Evolutionary conservation across 2,113 vertebrate species (phyloP), one percentile per base, ranked within the genome.

Genomic region (Dipodomys spectabilis): DNA sequence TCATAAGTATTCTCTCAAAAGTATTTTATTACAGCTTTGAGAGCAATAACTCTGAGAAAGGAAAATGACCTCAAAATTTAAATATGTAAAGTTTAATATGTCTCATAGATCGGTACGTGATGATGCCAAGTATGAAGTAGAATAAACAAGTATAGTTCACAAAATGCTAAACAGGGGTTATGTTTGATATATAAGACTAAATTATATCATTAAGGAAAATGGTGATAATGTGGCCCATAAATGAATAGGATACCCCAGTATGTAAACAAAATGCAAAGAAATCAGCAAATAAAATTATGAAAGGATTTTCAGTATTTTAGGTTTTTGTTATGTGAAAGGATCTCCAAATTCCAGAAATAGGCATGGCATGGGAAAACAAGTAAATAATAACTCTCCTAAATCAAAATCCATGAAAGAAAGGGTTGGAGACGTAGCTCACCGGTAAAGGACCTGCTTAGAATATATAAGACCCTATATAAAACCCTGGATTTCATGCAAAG

Each of bases 361-460:
- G 88, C 27, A 78, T 16, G 22, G 68, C 53, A 30, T 23, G 82
- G 2, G 74, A 16, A 87, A 77, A 69, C 57, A 91, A 85, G 27
- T 83, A 79, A 87, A 49, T 83, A 85, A n/a, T 83, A 79, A 87
- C 10, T 83, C 20, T 73, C 39, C 32, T 68, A 82, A 94, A 88
- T 82, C 23, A 82, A 94, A 91, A 86, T 91, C 23, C 67, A 91
- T 23, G 16, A 86, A 94, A 35, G 69, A 35, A 94, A 35, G 69
- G 19, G 10, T 68, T 68, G 18, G 67, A 15, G 28, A 68, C 28
- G 28, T 30, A 68, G 27, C 28, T 68, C 67, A 68, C 28, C 10
- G 8, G 27, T 13, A n/a, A 13, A 69, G 28, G 5, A 69, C 67
- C 30, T 69, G 28, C 12, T 5, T n/a, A 69, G 12, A 10, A n/a